Conservation (phyloP, 2,113 vertebrate genomes). For the Phyllostomus discolor region DNA sequence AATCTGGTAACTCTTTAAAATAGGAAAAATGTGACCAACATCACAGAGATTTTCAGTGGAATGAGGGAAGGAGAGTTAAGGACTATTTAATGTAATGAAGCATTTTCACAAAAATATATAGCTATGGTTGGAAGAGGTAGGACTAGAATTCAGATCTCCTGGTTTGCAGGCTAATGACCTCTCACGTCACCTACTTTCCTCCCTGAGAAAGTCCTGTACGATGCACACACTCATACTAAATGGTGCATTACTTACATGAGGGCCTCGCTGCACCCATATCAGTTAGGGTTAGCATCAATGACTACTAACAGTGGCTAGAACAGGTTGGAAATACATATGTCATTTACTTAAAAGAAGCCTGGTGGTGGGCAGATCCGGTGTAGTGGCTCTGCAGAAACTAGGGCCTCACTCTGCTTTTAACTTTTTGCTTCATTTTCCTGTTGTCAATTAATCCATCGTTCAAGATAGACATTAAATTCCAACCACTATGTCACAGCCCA, state of each 20-base stretch:
- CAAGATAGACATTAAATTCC: not conserved
- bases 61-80: not conserved
- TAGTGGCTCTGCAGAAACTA: not conserved
- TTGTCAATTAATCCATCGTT: not conserved
- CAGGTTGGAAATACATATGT: not conserved
- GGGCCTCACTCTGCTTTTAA: not conserved
- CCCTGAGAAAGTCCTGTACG: not conserved
- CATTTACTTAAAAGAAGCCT: not conserved
- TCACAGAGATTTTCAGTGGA: not conserved
- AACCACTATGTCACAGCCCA: too few species aligned
- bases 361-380: not conserved
- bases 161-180: not conserved
- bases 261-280: not conserved
- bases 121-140: not conserved
- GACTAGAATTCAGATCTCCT: not conserved
- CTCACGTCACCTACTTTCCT: not conserved
- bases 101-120: not conserved
- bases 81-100: not conserved
- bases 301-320: not conserved
- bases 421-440: not conserved
- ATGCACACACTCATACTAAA: not conserved
- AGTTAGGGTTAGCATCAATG: not conserved
- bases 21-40: not conserved
- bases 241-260: not conserved
- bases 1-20: not conserved